Evolutionary conservation across 2,888 invertebrate species (phyloP).

Genomic region (Heliothis peltigera): DNA sequence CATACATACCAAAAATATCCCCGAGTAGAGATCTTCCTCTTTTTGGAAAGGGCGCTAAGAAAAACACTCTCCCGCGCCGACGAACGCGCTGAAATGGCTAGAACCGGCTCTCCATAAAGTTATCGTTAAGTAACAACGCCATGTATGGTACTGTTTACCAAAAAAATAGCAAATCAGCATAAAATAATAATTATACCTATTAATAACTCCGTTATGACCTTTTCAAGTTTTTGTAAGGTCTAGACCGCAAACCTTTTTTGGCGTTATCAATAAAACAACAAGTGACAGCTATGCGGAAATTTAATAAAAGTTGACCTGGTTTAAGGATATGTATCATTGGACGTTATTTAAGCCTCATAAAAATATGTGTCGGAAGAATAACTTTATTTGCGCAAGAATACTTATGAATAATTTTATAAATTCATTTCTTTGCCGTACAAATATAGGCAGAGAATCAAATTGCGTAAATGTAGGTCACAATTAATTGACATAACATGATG

Average conservation of each 20-base stretch:
- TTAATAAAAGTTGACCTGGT: slow-evolving; percentile 20
- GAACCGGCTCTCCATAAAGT: not conserved
- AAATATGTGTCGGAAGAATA: not conserved
- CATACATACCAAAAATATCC: too few relatives aligned
- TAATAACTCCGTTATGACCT: slow-evolving; percentile 25
- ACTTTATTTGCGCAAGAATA: slow-evolving; percentile 18
- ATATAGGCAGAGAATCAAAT: slow-evolving; percentile 37
- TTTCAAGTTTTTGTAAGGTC: slow-evolving; percentile 38
- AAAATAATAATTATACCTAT: slow-evolving; percentile 5
- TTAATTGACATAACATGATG: slow-evolving; percentile 55
- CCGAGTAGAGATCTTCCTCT: too few relatives aligned
- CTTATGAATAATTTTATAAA: slow-evolving; percentile 20
- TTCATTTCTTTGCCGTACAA: slow-evolving; percentile 22
- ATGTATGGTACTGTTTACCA: slow-evolving; percentile 13
- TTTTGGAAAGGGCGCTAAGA: too few relatives aligned
- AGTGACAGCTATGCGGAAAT: slow-evolving; percentile 41
- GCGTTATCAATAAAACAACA: slow-evolving; percentile 39
- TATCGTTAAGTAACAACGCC: not conserved
- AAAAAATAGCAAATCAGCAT: slow-evolving; percentile 12
- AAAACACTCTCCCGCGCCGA: too few relatives aligned
- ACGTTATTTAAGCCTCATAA: not conserved
- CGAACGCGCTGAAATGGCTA: too few relatives aligned
- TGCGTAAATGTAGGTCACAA: slow-evolving; percentile 54
- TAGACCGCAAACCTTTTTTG: slow-evolving; percentile 41
- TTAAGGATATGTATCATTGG: slow-evolving; percentile 9